These are phyloP conservation scores for Chaetura pelagica DNA, from an alignment of 2,113 vertebrate genomes.

Conservation along the genomic window DNA sequence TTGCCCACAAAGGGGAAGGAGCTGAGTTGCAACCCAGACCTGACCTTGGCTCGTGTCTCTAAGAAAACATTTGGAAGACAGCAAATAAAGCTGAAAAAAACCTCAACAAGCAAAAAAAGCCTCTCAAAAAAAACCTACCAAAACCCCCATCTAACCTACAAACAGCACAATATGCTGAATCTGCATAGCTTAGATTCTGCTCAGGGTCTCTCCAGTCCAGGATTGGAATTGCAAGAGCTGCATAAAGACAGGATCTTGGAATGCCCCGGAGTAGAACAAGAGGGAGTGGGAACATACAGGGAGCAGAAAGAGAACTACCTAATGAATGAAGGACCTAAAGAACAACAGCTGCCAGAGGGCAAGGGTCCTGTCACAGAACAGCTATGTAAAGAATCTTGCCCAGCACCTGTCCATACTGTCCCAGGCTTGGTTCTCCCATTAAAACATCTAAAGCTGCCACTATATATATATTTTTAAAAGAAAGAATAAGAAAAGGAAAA, in stretches of 20 bases:
- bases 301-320: background rate
- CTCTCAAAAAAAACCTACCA: background rate
- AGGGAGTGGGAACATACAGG: background rate
- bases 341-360: conserved; percentile 10
- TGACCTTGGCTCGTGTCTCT: background rate
- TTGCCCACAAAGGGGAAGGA: background rate
- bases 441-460: background rate
- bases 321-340: background rate
- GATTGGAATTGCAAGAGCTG: background rate
- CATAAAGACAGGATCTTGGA: background rate
- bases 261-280: background rate
- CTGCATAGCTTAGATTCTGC: background rate
- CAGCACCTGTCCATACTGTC: background rate
- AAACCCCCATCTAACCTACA: background rate
- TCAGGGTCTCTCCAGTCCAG: background rate
- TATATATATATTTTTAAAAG: background rate
- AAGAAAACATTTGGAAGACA: background rate
- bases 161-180: background rate
- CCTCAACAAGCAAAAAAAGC: background rate
- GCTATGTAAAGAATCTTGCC: conserved; percentile 28
- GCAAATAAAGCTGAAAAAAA: background rate
- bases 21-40: background rate
- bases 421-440: background rate
- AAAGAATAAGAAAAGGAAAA: rapidly evolving
- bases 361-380: background rate